Percentiles rank a stretch among this genome's conserved stretches.
Conservation (phyloP, 2,888 invertebrate genomes). For the Oscheius sp. region DNA sequence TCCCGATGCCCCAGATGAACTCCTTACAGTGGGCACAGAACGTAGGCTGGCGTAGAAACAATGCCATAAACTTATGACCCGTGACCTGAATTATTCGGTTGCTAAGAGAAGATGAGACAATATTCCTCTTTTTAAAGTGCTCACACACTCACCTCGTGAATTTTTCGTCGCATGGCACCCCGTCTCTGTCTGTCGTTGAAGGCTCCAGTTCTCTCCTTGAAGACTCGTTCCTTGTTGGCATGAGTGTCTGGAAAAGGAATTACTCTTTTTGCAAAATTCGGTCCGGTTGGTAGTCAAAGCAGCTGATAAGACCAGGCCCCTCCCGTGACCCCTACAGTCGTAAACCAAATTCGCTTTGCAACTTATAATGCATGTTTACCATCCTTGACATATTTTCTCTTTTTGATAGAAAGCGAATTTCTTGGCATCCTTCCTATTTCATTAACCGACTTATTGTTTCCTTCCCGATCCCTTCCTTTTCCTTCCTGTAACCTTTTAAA, state of each 20-base stretch:
- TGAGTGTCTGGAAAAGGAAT: conserved; percentile 29
- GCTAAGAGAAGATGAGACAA: background rate
- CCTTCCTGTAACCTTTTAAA: too few relatives aligned
- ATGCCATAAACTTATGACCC: conserved; percentile 99
- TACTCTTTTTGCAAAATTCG: background rate
- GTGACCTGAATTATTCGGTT: conserved; percentile 80
- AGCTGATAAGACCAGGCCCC: too few relatives aligned
- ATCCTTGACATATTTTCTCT: too few relatives aligned
- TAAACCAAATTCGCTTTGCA: too few relatives aligned
- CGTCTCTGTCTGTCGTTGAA: conserved; percentile 88
- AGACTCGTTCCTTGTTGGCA: conserved; percentile 81
- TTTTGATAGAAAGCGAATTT: too few relatives aligned
- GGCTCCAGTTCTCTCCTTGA: conserved; percentile 89
- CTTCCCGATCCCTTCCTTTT: too few relatives aligned
- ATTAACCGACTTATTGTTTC: too few relatives aligned
- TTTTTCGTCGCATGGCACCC: conserved; percentile 95
- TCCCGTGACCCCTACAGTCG: too few relatives aligned
- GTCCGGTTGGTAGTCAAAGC: too few relatives aligned
- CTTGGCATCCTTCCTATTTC: too few relatives aligned
- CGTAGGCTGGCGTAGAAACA: conserved; percentile 96
- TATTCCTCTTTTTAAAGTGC: background rate
- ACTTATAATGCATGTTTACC: too few relatives aligned
- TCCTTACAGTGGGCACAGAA: conserved; percentile 99
- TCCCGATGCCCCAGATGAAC: conserved; percentile 88
- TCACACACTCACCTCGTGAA: conserved; percentile 80